A percentile compares a stretch with the other conserved stretches of the same genome.
phyloP scores from a whole-genome alignment of 2,888 invertebrate species.

The Hermodice carunculata region DNA sequence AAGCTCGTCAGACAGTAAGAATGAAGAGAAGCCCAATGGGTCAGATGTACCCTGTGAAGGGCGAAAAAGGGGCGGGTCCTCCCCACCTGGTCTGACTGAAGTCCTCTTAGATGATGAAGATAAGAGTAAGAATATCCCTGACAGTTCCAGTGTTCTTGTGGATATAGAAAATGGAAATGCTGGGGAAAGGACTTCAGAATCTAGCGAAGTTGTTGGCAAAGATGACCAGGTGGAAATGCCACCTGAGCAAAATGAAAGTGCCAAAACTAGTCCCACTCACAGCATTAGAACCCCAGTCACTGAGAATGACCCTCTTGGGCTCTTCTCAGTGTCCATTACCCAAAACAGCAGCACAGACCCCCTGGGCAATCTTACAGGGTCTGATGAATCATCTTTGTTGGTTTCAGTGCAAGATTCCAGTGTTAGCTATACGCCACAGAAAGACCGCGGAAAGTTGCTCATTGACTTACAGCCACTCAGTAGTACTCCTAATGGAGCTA shows the following conservation, averaged over 20 bases:
- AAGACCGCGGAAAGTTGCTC: slow-evolving; percentile 14
- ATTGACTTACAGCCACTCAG: slow-evolving; percentile 24
- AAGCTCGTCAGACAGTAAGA: too few species aligned
- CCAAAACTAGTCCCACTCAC: slow-evolving; percentile 24
- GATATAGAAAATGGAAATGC: background rate
- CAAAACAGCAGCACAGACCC: too few species aligned
- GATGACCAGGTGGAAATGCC: too few species aligned
- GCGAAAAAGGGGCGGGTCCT: too few species aligned
- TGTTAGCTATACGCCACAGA: background rate
- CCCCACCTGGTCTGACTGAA: background rate
- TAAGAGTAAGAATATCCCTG: background rate
- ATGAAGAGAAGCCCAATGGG: too few species aligned
- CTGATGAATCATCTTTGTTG: too few species aligned
- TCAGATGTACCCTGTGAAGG: too few species aligned
- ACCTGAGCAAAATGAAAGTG: too few species aligned
- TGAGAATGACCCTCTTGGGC: slow-evolving; percentile 92
- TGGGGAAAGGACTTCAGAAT: background rate
- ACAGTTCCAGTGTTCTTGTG: background rate
- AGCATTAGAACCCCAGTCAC: slow-evolving; percentile 81
- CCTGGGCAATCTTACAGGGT: too few species aligned
- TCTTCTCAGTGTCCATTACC: too few species aligned
- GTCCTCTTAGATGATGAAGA: background rate
- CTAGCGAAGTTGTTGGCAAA: background rate
- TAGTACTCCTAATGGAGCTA: background rate
- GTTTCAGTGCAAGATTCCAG: too few species aligned